Conservation (phyloP, 2,888 invertebrate species). For the Actias luna region DNA sequence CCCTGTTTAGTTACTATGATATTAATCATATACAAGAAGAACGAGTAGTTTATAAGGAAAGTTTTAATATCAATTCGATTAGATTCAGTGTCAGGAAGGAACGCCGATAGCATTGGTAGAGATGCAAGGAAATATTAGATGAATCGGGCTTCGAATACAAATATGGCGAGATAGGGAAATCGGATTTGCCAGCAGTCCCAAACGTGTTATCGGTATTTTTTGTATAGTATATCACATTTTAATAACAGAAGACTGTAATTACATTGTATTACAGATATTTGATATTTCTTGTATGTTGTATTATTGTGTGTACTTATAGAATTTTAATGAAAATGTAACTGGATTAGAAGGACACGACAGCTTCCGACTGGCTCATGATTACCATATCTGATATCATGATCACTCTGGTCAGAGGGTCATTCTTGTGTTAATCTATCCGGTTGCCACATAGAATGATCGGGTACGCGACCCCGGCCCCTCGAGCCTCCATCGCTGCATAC, state of each 20-base stretch:
- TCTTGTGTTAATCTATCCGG: no score
- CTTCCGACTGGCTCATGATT: no score
- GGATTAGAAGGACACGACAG: no score
- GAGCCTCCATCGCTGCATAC: no score
- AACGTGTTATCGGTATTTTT: constrained; percentile 75
- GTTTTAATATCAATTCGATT: constrained; percentile 83
- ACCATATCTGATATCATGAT: no score
- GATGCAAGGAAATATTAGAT: constrained; percentile 80
- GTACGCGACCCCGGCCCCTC: no score
- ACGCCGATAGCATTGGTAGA: constrained; percentile 75
- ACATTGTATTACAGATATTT: neutral
- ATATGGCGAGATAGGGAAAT: constrained; percentile 80
- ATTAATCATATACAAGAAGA: constrained; percentile 44
- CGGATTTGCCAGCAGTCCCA: constrained; percentile 75
- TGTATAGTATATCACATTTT: constrained; percentile 67
- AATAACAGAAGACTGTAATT: constrained; percentile 51
- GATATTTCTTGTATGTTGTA: neutral
- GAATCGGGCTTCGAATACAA: constrained; percentile 80
- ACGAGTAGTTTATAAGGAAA: constrained; percentile 68
- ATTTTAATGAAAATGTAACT: no score
- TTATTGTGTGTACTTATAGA: neutral
- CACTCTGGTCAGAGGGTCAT: no score
- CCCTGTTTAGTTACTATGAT: neutral
- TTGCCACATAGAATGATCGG: no score
- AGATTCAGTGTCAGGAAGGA: constrained; percentile 81